Base-by-base conservation (phyloP, 2,888 invertebrate species). In the Diplolepis rosae region DNA sequence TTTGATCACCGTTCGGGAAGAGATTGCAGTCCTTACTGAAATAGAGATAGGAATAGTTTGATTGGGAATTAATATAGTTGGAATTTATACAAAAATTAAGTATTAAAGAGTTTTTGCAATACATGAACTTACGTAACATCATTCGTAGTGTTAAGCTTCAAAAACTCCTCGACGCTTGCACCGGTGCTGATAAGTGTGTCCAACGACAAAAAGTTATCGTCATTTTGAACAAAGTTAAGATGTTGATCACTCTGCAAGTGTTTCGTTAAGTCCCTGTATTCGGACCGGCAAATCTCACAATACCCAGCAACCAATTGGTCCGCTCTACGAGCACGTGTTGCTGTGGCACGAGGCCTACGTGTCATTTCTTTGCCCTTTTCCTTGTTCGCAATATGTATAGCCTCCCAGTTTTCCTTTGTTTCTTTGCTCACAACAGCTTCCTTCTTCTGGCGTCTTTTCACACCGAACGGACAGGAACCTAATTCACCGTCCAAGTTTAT, bases 251-350 rank as follows among this genome's bases (percentile, higher is more conserved):
- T 94, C 77, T 93, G 92, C 22, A 95, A 90, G 84, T 95, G 95
- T 75, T 93, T 91, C 15, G 92, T 91, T 13, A 94, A 90, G 83
- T 93, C 93, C 72, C 91, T 91, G 88, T 94, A 95, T 82, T 94
- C 94, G 65, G 92, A 89, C 84, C 93, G 94, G 88, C 95, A 95
- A 88, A 95, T 93, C 89, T 95, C 95, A 90, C 95, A 95, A 84
- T 94, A 95, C 18, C 95, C 95, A 51, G 88, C 83, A 67, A 84
- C 86, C 75, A 87, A 75, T 77, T 89, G 87, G 85, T 88, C 88
- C 65, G 88, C 84, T 80, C 87, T 85, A 73, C 88, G 87, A 79
- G 85, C 80, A 78, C 87, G 86, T 78, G 85, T 83, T 79, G 84
- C 83, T 80, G 86, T 84, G 76, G 87, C 84, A 70, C 88, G 87